Evolutionary conservation across 2,113 vertebrate genomes (phyloP).

Genomic region (Zosterops hypoxanthus): DNA sequence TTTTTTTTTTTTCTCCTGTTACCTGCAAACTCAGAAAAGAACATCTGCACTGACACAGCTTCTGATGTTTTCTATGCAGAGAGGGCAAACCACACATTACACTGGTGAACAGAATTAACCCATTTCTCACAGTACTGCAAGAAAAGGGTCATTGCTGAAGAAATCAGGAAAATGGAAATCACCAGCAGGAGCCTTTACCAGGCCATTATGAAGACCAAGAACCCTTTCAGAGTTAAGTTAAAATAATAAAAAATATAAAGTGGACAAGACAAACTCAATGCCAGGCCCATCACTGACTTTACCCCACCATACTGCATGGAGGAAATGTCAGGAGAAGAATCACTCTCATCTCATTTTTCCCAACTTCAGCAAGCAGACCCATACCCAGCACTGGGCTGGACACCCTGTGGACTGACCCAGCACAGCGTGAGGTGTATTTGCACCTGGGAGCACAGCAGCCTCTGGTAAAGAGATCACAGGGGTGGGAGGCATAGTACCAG

Average conservation of each 20-base stretch:
- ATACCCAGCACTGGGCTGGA: neutral
- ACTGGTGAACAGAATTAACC: neutral
- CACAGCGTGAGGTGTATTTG: rapidly evolving
- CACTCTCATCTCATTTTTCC: neutral
- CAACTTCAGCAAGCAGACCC: neutral
- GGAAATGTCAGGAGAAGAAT: neutral
- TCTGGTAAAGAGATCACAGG: too few relatives aligned
- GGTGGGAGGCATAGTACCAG: rapidly evolving
- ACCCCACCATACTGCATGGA: rapidly evolving
- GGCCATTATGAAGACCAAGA: neutral
- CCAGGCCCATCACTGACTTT: neutral
- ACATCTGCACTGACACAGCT: neutral
- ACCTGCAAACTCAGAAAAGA: neutral
- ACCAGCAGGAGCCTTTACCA: neutral
- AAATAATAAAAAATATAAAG: neutral
- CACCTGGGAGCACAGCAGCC: neutral
- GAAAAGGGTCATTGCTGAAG: neutral
- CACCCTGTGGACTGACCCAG: rapidly evolving
- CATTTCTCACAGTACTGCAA: neutral
- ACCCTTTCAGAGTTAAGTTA: neutral
- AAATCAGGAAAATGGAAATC: neutral
- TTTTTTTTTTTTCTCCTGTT: neutral
- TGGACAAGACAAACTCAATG: neutral
- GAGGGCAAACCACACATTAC: neutral
- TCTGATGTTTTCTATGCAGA: neutral